A percentile compares a stretch with the other conserved stretches of the same genome.
Conservation (phyloP, 2,888 invertebrate genomes). For the Hyposoter dolosus region DNA sequence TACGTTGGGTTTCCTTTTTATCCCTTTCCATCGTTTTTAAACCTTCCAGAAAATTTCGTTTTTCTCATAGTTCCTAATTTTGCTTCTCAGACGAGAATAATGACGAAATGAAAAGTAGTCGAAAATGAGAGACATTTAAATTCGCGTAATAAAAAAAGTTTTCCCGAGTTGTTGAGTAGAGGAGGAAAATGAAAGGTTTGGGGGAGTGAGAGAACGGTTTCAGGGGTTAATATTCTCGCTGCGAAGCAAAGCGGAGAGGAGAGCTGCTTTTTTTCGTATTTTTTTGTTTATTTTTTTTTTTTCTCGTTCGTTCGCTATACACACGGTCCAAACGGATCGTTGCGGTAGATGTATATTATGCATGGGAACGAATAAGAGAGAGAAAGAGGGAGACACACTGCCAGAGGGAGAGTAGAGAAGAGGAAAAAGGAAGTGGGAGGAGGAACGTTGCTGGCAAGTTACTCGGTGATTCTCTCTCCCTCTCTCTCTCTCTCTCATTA, state of each 20-base stretch:
- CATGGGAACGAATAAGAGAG: conserved; percentile 64
- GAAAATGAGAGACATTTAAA: conserved; percentile 12
- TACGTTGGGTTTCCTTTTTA: neutral
- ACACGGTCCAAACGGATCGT: conserved; percentile 66
- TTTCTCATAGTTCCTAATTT: neutral
- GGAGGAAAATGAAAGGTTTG: neutral
- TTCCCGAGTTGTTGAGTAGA: neutral
- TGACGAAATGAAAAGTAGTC: conserved; percentile 9
- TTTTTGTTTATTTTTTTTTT: conserved; percentile 13
- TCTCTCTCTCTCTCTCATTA: neutral
- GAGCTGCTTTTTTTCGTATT: conserved; percentile 30
- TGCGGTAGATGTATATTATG: conserved; percentile 63
- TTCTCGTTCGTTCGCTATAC: conserved; percentile 20
- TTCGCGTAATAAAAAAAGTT: neutral
- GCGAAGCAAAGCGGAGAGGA: conserved; percentile 18
- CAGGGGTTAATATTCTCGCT: conserved; percentile 56
- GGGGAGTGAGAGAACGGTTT: conserved; percentile 14
- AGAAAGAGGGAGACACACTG: conserved; percentile 43
- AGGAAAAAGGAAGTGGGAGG: conserved; percentile 60
- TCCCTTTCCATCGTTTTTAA: neutral
- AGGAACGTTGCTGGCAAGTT: conserved; percentile 53
- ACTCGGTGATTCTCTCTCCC: conserved; percentile 42
- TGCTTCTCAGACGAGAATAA: neutral
- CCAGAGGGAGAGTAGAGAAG: conserved; percentile 39
- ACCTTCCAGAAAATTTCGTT: neutral